These are phyloP conservation scores for Thysanoteuthis rhombus DNA, from an alignment of 2,888 invertebrate genomes.

Conservation along the genomic window DNA sequence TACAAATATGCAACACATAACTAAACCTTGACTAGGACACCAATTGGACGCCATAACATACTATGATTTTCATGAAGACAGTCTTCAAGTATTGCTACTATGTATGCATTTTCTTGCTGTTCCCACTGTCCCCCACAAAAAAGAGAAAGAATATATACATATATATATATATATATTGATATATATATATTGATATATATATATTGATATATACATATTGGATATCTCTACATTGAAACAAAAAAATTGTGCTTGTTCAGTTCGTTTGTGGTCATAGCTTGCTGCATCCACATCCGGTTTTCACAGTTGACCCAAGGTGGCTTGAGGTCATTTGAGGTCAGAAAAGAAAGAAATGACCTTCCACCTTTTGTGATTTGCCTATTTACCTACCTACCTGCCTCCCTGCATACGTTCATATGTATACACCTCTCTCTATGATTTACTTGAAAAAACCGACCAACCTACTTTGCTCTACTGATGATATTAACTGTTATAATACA, in stretches of 20 bases:
- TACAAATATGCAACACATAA: too few relatives aligned
- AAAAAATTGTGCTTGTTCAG: not conserved
- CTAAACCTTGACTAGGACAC: not conserved
- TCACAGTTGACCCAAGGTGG: not conserved
- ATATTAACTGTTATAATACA: not conserved
- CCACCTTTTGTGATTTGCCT: not conserved
- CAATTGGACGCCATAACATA: not conserved
- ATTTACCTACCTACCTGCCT: not conserved
- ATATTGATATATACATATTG: conserved; percentile 1
- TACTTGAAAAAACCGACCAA: not conserved
- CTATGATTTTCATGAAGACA: not conserved
- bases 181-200: conserved; percentile 17
- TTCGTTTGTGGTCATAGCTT: not conserved
- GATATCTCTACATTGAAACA: not conserved
- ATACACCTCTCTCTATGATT: not conserved
- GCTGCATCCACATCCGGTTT: not conserved
- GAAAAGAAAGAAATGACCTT: not conserved
- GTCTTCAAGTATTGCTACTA: not conserved
- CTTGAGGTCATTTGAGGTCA: not conserved
- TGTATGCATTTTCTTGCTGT: not conserved
- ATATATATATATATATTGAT: not conserved
- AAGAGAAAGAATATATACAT: not conserved
- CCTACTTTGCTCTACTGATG: not conserved
- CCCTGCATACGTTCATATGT: not conserved
- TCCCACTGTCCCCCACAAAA: not conserved